A percentile compares a stretch with the other conserved stretches of the same genome.
Conservation (phyloP, 2,888 invertebrate species). For the Pseudolycoriella hygida region DNA sequence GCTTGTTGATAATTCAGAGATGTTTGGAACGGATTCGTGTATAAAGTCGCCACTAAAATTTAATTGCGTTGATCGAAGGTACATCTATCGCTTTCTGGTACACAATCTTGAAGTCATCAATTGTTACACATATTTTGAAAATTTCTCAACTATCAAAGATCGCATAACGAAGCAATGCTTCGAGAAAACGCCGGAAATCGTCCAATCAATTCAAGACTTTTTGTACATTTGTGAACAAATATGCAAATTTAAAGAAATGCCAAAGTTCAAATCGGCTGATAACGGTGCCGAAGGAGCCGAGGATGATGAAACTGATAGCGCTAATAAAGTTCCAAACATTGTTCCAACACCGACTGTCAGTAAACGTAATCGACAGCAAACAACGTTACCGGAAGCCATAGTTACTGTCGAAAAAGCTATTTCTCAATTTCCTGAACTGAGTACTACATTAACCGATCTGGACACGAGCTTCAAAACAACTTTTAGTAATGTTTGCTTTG, state of each 20-base stretch:
- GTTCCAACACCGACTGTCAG: not conserved
- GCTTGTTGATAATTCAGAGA: not conserved
- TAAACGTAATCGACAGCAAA: not conserved
- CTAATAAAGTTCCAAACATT: no score
- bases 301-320: not conserved
- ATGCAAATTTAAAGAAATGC: constrained; percentile 5
- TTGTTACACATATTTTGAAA: constrained; percentile 2
- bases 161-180: not conserved
- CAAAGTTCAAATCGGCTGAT: constrained; percentile 4
- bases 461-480: not conserved
- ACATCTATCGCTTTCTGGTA: constrained; percentile 4
- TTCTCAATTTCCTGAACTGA: not conserved
- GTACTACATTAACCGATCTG: not conserved
- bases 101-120: constrained; percentile 1
- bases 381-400: not conserved
- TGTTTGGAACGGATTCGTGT: not conserved
- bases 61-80: not conserved
- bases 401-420: not conserved
- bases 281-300: not conserved
- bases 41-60: not conserved
- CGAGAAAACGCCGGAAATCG: not conserved
- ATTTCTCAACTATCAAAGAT: not conserved
- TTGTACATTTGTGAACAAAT: constrained; percentile 4
- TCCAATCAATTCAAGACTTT: constrained; percentile 1
- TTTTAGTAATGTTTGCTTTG: not conserved